A percentile compares a stretch with the other conserved stretches of the same genome.
These are phyloP conservation scores for Eurosta solidaginis DNA, from an alignment of 1,140 invertebrate species.

Conservation along the genomic window DNA sequence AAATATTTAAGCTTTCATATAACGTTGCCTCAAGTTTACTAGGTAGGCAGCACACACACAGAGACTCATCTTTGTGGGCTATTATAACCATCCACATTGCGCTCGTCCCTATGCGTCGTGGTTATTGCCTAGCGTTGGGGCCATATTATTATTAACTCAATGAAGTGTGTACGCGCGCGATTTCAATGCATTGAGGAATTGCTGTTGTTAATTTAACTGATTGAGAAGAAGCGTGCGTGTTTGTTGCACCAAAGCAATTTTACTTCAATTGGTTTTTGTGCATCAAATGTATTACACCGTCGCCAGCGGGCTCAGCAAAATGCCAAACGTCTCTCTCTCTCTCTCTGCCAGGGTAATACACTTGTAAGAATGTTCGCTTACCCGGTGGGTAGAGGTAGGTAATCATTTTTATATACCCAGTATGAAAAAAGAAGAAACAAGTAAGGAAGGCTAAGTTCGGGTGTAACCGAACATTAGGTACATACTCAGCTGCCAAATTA, in stretches of 20 bases:
- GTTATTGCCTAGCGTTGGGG: neutral
- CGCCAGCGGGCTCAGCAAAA: neutral
- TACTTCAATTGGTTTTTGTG: neutral
- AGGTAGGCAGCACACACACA: too few species aligned
- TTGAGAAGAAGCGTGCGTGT: neutral
- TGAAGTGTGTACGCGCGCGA: constrained; percentile 24
- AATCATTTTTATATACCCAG: too few species aligned
- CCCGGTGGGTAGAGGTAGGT: too few species aligned
- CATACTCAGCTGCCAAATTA: too few species aligned
- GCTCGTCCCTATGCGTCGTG: neutral
- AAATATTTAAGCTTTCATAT: neutral
- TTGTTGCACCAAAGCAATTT: neutral
- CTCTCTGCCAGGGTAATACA: neutral
- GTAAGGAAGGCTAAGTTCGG: too few species aligned
- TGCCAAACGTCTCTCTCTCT: too few species aligned
- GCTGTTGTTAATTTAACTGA: constrained; percentile 22
- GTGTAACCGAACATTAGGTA: too few species aligned
- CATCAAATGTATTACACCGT: neutral
- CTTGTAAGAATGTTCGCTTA: neutral
- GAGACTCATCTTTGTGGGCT: too few species aligned
- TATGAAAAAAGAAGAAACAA: too few species aligned
- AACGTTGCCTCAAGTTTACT: neutral
- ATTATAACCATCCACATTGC: neutral
- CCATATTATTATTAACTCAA: constrained; percentile 27
- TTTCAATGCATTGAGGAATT: neutral